A percentile compares a stretch with the other conserved stretches of the same genome.
Evolutionary conservation across 2,888 invertebrate species (phyloP).

Genomic region (Melitaea athalia): DNA sequence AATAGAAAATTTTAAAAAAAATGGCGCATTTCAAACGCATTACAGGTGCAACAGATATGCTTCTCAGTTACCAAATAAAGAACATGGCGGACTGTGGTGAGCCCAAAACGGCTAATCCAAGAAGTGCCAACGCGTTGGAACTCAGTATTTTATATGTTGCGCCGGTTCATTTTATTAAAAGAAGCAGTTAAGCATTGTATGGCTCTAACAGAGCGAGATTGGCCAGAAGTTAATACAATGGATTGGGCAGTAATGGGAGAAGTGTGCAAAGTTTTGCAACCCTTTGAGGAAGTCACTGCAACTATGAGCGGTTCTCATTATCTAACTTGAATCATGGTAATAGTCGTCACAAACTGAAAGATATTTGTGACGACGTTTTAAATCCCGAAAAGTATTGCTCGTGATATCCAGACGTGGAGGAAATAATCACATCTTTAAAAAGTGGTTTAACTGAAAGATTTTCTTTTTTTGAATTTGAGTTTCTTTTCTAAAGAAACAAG

Average conservation of each 20-base stretch:
- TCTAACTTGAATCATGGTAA: background rate
- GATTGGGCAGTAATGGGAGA: background rate
- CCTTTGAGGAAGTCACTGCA: background rate
- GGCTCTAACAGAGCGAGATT: background rate
- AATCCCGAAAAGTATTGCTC: no score
- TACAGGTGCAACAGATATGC: background rate
- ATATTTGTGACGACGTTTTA: background rate
- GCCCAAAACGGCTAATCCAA: background rate
- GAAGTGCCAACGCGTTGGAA: background rate
- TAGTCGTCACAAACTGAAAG: background rate
- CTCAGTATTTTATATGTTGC: background rate
- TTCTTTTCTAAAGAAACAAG: no score
- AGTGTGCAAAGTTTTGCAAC: background rate
- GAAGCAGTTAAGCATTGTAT: background rate
- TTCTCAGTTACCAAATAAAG: background rate
- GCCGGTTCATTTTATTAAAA: background rate
- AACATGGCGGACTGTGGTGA: background rate
- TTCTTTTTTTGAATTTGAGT: no score
- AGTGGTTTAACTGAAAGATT: background rate
- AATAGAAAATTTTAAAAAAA: conserved; percentile 39
- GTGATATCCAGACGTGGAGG: no score
- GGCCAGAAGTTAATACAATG: background rate
- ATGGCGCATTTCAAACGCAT: background rate
- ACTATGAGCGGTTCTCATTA: background rate
- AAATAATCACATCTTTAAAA: background rate